Base-by-base conservation (phyloP, 2,797 vertebrate genomes). In the Smutsia temminckii region DNA sequence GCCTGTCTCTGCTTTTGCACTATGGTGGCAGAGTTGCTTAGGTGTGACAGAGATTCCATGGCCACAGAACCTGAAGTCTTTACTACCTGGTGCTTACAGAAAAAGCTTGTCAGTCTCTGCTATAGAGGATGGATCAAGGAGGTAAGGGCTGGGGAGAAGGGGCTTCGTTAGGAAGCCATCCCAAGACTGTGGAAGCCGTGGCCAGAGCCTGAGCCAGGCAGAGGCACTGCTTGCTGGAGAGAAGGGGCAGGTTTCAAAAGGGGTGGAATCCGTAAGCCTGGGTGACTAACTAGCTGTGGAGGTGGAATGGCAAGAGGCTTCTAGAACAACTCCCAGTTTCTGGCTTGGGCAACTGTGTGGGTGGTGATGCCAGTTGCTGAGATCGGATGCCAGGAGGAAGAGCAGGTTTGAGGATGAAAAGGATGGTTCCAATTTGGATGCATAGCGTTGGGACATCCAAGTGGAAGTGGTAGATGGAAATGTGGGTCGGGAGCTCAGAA, bases 271-370 rank as follows among this genome's bases (percentile, higher is more conserved):
- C 46, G 23, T 40, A 61, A 93, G 57, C 79, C 21, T 3, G 1
- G 13, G 20, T 75, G 84, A 92, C 89, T 89, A 86, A 91, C 89
- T 55, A 18, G 46, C 75, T 74, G n/a, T 63, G 75, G 84, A 84
- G 77, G 75, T 93, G 75, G 92, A 74, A 51, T 85, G 77, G 49
- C 53, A 78, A 97, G 92, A 85, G 25, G 49, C 53, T 59, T 95
- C 49, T 63, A 75, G 64, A 87, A 89, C 94, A 94, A 87, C 61
- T 94, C 85, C 80, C 84, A 94, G 66, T 87, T 85, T 93, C 84
- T 74, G 59, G 87, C 49, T 81, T 93, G 77, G 89, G 92, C 87
- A 97, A 64, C 6, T 37, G 29, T 49, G 40, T 18, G 40, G 17
- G 16, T 69, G 68, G 37, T 68, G 29, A 59, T 86, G 37, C 27